Conservation (phyloP, 1,140 invertebrate species). For the silkworm (Bombyx mori) region DNA sequence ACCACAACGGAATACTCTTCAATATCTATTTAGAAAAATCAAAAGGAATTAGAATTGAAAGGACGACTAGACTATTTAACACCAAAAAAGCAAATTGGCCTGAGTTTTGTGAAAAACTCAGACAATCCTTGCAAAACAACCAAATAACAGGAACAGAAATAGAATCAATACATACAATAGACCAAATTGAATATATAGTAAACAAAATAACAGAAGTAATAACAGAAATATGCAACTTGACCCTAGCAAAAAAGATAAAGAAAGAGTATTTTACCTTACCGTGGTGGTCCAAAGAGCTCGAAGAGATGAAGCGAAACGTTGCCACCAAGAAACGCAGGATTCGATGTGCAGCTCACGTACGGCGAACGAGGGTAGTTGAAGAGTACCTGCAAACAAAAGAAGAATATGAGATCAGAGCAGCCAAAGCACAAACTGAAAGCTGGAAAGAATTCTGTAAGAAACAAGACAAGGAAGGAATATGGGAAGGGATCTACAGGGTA, state of each 20-base stretch:
- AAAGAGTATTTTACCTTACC: slow-evolving; percentile 4
- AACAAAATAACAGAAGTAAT: slow-evolving; percentile 3
- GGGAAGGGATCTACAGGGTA: not conserved
- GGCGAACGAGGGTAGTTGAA: not conserved
- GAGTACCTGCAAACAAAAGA: slow-evolving; percentile 1
- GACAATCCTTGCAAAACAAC: not conserved
- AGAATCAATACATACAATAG: slow-evolving; percentile 1
- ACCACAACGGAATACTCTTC: not conserved
- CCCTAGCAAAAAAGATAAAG: slow-evolving; percentile 13
- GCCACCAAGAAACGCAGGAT: not conserved
- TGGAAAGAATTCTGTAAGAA: slow-evolving; percentile 3
- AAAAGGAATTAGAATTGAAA: not conserved
- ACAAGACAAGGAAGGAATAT: slow-evolving; percentile 7
- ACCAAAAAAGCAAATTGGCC: not conserved
- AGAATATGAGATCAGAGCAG: not conserved
- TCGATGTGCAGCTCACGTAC: not conserved
- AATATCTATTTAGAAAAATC: not conserved
- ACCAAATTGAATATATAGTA: slow-evolving; percentile 2
- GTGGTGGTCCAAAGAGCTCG: slow-evolving; percentile 6
- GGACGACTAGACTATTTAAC: not conserved
- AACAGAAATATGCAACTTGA: slow-evolving; percentile 5
- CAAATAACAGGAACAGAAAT: slow-evolving; percentile 2
- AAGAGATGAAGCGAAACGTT: too few species aligned
- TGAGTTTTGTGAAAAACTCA: not conserved
- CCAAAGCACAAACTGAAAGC: not conserved